Evolutionary conservation across 2,113 vertebrate species (phyloP), one percentile per base, ranked within the genome.

Genomic region (Epinephelus lanceolatus): DNA sequence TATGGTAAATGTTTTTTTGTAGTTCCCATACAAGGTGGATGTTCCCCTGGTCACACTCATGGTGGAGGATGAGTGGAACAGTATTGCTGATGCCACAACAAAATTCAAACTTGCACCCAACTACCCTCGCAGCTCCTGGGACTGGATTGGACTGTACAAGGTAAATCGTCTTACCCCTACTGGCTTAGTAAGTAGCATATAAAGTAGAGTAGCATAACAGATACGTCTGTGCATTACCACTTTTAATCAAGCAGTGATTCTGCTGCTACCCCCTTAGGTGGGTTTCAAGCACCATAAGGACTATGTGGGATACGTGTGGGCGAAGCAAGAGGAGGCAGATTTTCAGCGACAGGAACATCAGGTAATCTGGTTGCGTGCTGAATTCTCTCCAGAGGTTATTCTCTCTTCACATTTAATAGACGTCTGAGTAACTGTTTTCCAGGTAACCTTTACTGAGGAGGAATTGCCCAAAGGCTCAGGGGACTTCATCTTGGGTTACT

Each of bases 91-190:
- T 83, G 98, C 98, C 0, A 88, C 94, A 82, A 95, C 95, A 70
- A 95, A 87, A 81, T 98, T 98, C 91, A 96, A 93, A 87, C 78
- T 96, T 89, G 93, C 96, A 3, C 92, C 94, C 0, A 94, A 91
- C 84, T 98, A 96, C 60, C 90, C 97, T 63, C 97, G 97, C 84
- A 99, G 97, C 91, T 97, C 98, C 84, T 99, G 98, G 97, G 98
- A 99, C 94, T 99, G 98, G 98, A 98, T 99, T n/a, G 98, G 96
- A 79, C 96, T 99, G 67, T 99, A 98, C 90, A 96, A 96, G 97
- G 98, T 99, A 91, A 94, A 37, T 1, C 13, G 12, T 25, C 2
- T n/a, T 7, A 27, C 15, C 0, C 65, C 14, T 17, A 2, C 27
- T 6, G 27, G 11, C 11, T 14, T 13, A n/a, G 65, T 23, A 4